A percentile compares a stretch with the other conserved stretches of the same genome.
Evolutionary conservation across 2,797 vertebrate genomes (phyloP).

Genomic region (Enoplosus armatus): DNA sequence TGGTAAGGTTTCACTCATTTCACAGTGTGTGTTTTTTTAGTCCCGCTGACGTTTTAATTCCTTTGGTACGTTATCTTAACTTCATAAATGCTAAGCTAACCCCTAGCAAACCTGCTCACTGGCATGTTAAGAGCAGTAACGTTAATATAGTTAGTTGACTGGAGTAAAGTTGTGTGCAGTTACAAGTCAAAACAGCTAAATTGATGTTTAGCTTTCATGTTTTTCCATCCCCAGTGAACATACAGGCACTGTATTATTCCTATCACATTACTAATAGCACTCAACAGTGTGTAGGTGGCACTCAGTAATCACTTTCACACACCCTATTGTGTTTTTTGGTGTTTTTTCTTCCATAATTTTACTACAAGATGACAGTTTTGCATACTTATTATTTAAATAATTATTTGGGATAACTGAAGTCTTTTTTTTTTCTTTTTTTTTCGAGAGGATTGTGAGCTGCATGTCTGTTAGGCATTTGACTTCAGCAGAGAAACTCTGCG

Average conservation of each 20-base stretch:
- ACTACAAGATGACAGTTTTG: neutral
- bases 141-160: neutral
- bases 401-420: neutral
- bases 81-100: slow-evolving; percentile 3
- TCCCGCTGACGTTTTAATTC: neutral
- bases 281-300: slow-evolving; percentile 11
- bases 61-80: neutral
- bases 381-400: neutral
- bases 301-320: neutral
- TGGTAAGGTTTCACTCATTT: slow-evolving; percentile 49
- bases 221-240: neutral
- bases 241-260: neutral
- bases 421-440: too few relatives aligned
- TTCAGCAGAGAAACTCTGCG: slow-evolving; percentile 1
- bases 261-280: neutral
- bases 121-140: too few relatives aligned
- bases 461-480: neutral
- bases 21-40: neutral
- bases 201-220: neutral
- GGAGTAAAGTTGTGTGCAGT: neutral
- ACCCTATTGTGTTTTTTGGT: neutral
- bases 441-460: neutral
- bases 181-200: neutral
- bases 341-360: neutral
- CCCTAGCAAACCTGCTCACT: neutral